Evolutionary conservation across 2,113 vertebrate species (phyloP).

Genomic region (Clupea harengus): DNA sequence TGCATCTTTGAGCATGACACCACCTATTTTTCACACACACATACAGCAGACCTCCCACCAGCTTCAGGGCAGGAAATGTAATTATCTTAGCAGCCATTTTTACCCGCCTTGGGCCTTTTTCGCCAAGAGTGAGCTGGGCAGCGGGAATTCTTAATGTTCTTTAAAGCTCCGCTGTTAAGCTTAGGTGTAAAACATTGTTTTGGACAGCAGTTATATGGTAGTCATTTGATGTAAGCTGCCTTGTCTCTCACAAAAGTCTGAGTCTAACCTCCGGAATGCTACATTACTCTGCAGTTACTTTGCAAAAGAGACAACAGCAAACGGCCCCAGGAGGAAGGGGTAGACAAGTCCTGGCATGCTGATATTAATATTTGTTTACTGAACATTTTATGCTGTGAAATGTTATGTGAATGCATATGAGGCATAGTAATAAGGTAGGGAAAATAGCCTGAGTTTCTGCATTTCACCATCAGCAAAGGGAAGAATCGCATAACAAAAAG

Average conservation of each 20-base stretch:
- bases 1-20: background rate
- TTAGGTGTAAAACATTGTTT: background rate
- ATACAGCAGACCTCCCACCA: background rate
- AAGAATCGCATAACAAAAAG: background rate
- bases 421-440: background rate
- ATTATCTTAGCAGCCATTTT: background rate
- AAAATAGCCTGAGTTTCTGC: background rate
- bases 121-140: background rate
- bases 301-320: background rate
- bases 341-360: background rate
- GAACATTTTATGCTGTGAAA: constrained; percentile 6
- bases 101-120: background rate
- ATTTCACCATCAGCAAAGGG: background rate
- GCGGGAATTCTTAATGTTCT: background rate
- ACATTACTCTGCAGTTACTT: background rate
- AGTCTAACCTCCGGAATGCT: background rate
- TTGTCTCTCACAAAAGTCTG: background rate
- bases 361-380: background rate
- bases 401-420: background rate
- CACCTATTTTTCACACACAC: background rate
- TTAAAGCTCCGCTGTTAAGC: background rate
- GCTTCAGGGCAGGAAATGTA: background rate
- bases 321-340: background rate
- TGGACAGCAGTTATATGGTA: background rate
- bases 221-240: no score